Percentiles rank a stretch among this genome's conserved stretches.
phyloP scores from a whole-genome alignment of 2,888 invertebrate genomes.

The Tuta absoluta region DNA sequence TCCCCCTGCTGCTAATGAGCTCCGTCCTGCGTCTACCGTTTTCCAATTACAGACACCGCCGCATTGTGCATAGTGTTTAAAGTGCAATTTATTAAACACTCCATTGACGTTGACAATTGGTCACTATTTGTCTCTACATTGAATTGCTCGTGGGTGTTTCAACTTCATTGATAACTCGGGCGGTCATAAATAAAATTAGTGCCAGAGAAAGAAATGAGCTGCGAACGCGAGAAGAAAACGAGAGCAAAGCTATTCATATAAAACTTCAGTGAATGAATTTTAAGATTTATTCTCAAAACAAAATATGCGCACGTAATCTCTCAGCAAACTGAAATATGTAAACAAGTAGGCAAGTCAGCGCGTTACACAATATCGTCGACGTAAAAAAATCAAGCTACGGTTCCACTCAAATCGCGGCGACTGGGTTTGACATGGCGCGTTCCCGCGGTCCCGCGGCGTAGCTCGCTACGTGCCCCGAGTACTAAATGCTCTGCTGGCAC shows the following conservation, averaged over 20 bases:
- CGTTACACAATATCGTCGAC: neutral
- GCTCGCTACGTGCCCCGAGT: conserved; percentile 15
- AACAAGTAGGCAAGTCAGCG: conserved; percentile 9
- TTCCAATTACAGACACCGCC: conserved; percentile 39
- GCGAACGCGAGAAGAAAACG: neutral
- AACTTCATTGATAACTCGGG: conserved; percentile 19
- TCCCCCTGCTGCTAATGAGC: conserved; percentile 41
- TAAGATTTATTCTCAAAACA: conserved; percentile 13
- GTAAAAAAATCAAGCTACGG: neutral
- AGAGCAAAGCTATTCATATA: conserved; percentile 1
- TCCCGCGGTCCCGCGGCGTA: conserved; percentile 12
- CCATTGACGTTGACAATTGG: conserved; percentile 15
- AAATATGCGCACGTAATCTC: neutral
- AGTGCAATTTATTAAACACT: conserved; percentile 14
- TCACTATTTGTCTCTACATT: conserved; percentile 6
- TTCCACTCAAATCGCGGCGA: conserved; percentile 16
- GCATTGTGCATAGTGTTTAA: conserved; percentile 19
- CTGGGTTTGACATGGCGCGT: conserved; percentile 4
- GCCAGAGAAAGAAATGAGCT: neutral
- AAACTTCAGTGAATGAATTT: conserved; percentile 10
- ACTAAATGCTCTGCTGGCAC: conserved; percentile 18
- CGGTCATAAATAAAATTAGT: conserved; percentile 7
- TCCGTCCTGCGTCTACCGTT: conserved; percentile 57
- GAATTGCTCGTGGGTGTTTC: neutral
- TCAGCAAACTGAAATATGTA: conserved; percentile 9